A percentile compares a stretch with the other conserved stretches of the same genome.
phyloP scores from a whole-genome alignment of 2,888 invertebrate genomes.

The Temnothorax unifasciatus region DNA sequence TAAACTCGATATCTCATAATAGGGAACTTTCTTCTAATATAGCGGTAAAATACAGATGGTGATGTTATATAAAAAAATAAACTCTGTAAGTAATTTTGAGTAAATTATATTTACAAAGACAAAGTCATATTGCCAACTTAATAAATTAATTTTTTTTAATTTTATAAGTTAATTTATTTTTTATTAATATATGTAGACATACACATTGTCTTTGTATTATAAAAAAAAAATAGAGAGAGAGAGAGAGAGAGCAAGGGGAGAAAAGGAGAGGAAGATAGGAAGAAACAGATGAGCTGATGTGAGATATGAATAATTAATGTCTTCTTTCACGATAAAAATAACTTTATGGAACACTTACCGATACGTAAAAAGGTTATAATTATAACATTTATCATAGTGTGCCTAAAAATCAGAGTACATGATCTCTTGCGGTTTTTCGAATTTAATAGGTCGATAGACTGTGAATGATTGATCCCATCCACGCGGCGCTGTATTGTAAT shows the following conservation, averaged over 20 bases:
- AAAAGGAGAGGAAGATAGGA: neutral
- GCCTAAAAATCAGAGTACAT: slow-evolving; percentile 84
- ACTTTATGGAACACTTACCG: slow-evolving; percentile 53
- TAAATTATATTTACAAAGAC: neutral
- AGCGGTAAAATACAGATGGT: neutral
- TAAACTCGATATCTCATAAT: no score
- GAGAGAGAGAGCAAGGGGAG: no score
- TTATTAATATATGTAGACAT: no score
- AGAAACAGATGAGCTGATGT: neutral
- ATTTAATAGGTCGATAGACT: slow-evolving; percentile 91
- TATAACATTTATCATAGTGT: slow-evolving; percentile 39
- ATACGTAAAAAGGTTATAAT: slow-evolving; percentile 29
- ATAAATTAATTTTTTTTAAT: neutral
- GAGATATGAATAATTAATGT: neutral
- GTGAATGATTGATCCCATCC: slow-evolving; percentile 92
- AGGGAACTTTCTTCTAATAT: neutral
- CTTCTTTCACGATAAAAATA: neutral
- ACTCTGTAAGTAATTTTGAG: neutral
- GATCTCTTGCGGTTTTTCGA: slow-evolving; percentile 88
- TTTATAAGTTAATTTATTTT: neutral
- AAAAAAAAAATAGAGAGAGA: no score
- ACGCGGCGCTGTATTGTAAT: slow-evolving; percentile 94
- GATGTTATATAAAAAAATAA: neutral
- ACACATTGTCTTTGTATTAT: no score
- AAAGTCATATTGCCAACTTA: neutral